Evolutionary conservation across 2,113 vertebrate genomes (phyloP).

Genomic region (Bufo bufo): DNA sequence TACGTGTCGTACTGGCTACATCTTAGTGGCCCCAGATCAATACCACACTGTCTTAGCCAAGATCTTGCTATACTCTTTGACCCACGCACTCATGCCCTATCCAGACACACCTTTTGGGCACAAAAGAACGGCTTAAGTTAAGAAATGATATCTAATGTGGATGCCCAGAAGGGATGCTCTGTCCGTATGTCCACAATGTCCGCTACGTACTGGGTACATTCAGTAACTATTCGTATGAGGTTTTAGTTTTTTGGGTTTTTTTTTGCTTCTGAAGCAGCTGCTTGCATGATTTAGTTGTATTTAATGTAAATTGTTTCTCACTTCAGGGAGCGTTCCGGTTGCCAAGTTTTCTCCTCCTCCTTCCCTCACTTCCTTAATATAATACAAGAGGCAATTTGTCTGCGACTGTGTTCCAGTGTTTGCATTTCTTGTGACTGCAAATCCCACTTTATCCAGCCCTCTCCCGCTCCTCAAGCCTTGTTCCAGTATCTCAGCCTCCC

Average conservation of each 20-base stretch:
- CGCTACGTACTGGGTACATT: neutral
- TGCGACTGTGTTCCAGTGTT: conserved; percentile 39
- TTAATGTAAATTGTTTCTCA: conserved; percentile 28
- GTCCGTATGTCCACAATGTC: neutral
- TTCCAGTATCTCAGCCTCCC: neutral
- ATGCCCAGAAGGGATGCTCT: neutral
- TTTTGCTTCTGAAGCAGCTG: neutral
- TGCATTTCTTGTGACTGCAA: conserved; percentile 39
- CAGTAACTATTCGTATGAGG: neutral
- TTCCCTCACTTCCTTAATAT: conserved; percentile 19
- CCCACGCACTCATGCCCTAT: too few relatives aligned
- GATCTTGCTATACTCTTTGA: too few relatives aligned
- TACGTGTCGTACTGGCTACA: too few relatives aligned
- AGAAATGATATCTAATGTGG: too few relatives aligned
- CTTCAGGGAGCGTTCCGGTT: neutral
- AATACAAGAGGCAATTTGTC: conserved; percentile 47
- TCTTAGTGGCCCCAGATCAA: too few relatives aligned
- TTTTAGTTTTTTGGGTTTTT: neutral
- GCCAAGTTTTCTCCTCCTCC: conserved; percentile 4
- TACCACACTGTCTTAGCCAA: too few relatives aligned
- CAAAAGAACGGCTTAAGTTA: too few relatives aligned
- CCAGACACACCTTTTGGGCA: neutral
- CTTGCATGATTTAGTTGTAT: conserved; percentile 5
- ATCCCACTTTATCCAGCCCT: conserved; percentile 47
- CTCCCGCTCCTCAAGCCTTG: neutral